These are phyloP conservation scores for Phalangium opilio DNA, from an alignment of 2,888 invertebrate genomes.

Conservation along the genomic window DNA sequence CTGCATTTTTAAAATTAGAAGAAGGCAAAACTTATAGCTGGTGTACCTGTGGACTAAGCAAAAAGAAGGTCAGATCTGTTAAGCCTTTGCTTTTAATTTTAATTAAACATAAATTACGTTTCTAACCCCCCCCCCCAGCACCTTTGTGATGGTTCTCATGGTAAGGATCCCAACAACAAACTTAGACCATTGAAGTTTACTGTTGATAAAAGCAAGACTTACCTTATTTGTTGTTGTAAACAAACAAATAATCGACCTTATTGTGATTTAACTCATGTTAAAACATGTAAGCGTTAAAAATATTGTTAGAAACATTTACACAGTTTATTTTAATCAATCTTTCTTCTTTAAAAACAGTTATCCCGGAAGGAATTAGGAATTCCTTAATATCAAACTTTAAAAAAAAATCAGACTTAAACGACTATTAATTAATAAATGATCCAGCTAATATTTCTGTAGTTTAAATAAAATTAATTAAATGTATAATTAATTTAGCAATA, in stretches of 20 bases:
- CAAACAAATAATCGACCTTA: slow-evolving; percentile 18
- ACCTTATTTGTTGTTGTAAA: slow-evolving; percentile 16
- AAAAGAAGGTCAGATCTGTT: slow-evolving; percentile 21
- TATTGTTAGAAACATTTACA: no score
- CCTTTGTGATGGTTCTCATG: slow-evolving; percentile 28
- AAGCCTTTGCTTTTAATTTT: no score
- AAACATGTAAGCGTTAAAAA: slow-evolving; percentile 15
- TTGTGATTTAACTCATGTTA: slow-evolving; percentile 17
- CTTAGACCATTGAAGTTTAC: slow-evolving; percentile 14
- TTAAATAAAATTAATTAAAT: no score
- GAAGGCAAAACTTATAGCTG: slow-evolving; percentile 21
- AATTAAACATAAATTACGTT: no score
- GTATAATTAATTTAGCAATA: no score
- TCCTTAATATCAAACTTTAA: neutral
- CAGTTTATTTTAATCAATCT: neutral
- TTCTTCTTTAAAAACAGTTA: slow-evolving; percentile 1
- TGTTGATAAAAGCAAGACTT: slow-evolving; percentile 8
- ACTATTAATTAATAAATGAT: no score
- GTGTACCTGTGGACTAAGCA: slow-evolving; percentile 30
- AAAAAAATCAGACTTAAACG: no score
- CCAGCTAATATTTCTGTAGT: no score
- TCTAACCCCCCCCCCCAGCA: slow-evolving; percentile 24
- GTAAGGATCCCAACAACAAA: slow-evolving; percentile 9
- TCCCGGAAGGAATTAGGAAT: neutral
- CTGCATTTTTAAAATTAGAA: slow-evolving; percentile 12